Conservation (phyloP, 2,113 vertebrate genomes). For the Coreoperca whiteheadi region DNA sequence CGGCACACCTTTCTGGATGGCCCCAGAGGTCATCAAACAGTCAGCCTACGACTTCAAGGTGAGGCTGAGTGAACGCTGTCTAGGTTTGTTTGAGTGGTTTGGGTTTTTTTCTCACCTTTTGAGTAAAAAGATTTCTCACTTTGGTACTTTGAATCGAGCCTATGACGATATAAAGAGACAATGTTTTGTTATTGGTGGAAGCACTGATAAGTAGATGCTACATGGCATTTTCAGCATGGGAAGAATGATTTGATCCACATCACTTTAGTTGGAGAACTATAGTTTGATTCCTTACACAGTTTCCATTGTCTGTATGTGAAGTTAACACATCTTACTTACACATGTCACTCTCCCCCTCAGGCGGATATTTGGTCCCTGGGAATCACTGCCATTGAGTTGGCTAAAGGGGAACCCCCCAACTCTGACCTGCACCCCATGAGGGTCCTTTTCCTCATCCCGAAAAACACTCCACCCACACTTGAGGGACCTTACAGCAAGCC, state of each 20-base stretch:
- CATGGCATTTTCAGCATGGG: background rate
- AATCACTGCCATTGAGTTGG: slow-evolving; percentile 97
- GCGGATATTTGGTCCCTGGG: slow-evolving; percentile 99
- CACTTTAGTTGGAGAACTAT: background rate
- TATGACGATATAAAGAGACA: background rate
- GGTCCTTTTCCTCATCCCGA: slow-evolving; percentile 97
- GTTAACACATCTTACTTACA: background rate
- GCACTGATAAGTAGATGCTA: background rate
- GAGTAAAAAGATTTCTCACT: background rate
- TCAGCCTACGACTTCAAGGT: slow-evolving; percentile 99
- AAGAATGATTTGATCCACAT: background rate
- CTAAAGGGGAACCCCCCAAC: slow-evolving; percentile 98
- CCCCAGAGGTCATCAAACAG: slow-evolving; percentile 98
- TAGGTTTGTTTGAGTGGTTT: slow-evolving; percentile 11
- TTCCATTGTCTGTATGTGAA: background rate
- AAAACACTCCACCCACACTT: slow-evolving; percentile 96
- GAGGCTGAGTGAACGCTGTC: slow-evolving; percentile 52
- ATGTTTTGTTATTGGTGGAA: background rate
- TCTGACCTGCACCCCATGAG: slow-evolving; percentile 99
- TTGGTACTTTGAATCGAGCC: background rate
- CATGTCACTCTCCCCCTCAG: slow-evolving; percentile 71
- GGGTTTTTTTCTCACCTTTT: background rate
- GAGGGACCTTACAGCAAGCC: slow-evolving; percentile 98
- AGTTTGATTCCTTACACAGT: background rate
- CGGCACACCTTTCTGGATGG: slow-evolving; percentile 99